Base-by-base conservation (phyloP, 53 echinoderm and acorn worm species). In the Antedon mediterranea region DNA sequence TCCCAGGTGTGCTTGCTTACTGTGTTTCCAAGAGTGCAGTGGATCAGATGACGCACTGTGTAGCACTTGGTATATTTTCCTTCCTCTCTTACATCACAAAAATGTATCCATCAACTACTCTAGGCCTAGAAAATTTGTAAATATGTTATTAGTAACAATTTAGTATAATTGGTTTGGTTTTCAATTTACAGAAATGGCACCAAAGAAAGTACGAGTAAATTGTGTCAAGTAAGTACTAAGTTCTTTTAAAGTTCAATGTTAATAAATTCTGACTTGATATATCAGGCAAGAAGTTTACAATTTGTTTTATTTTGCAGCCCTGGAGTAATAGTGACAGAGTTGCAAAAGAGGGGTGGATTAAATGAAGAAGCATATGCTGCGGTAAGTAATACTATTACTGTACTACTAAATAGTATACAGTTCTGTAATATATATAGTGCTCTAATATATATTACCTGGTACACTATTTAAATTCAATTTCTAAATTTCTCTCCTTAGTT, bases 1-100 rank as follows among this genome's bases (percentile, higher is more conserved):
- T 95, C 84, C 74, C 95, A 34, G 89, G 89, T 71, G 89, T 95
- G 4, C 77, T 95, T n/a, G 80, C 85, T 14, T 95, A 95, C 76
- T 92, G 92, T 76, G 83, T 92, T 42, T 95, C 95, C 41, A 95
- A 95, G 77, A 76, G 89, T 71, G 95, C 95, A 20, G 30, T 95
- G n/a, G 95, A 95, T 75, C 95, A 95, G 43, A 85, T 95, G 44
- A 95, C 95, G 73, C 81, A 85, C 41, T 91, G 91, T 41, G 74
- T 84, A 33, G 95, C 95, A 18, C 73, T 95, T 14, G 95, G 95
- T 95, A 44, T 89, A 87, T 78, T 18, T 15, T 57, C 23, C 9
- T 57, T 57, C 9, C 23, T 18, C 11, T 37, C 4, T 37, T 37
- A 6, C 4, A 4, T 37, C 37, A 6, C 4, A 37, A 37, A 4